Evolutionary conservation across 2,113 vertebrate species (phyloP).

Genomic region (Ptychochromis oligacanthus): DNA sequence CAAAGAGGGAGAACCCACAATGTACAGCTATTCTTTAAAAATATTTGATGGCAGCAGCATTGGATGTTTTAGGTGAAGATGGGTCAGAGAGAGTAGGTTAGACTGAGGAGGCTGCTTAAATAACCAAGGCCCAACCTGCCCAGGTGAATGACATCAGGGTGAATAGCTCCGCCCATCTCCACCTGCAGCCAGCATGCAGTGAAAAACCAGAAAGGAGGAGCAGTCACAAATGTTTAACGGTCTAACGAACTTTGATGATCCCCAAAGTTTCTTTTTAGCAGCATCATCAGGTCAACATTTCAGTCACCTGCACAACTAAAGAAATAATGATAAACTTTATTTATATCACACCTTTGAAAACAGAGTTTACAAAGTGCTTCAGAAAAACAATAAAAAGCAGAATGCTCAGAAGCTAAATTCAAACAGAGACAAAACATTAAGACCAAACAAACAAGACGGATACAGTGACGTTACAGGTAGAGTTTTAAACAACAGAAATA

Average conservation of each 20-base stretch:
- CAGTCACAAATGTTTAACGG: no score
- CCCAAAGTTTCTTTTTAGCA: neutral
- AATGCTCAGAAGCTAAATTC: neutral
- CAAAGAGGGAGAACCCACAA: no score
- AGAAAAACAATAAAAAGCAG: neutral
- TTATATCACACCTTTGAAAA: neutral
- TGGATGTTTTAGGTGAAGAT: no score
- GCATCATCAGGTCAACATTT: neutral
- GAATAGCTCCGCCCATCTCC: neutral
- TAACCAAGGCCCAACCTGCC: neutral
- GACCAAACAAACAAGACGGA: accelerated
- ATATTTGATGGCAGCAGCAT: no score
- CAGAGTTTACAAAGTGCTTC: neutral
- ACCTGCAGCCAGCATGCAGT: neutral
- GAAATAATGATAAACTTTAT: accelerated
- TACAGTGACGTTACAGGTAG: neutral
- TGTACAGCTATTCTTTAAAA: no score
- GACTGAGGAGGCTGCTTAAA: neutral
- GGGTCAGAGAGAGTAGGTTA: neutral
- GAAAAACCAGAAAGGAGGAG: neutral
- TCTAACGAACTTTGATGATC: neutral
- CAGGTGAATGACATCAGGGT: neutral
- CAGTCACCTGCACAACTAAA: neutral
- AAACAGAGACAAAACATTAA: neutral
- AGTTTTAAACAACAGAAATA: no score